These are phyloP conservation scores for Pimpla rufipes DNA, from an alignment of 2,888 invertebrate species.

Conservation along the genomic window DNA sequence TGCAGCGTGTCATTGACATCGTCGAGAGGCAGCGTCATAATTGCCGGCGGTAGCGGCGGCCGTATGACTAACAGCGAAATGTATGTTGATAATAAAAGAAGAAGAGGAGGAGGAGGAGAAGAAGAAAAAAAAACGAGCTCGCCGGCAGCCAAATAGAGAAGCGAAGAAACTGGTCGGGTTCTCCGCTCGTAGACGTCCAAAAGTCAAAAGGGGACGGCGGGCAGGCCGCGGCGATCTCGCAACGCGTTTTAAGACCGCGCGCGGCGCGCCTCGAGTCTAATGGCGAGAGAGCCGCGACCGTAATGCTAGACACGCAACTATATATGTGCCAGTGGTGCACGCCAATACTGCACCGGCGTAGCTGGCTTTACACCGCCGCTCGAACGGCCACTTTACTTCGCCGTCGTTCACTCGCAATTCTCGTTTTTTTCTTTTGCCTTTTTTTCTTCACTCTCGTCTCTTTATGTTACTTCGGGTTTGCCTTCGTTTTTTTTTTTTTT, in stretches of 20 bases:
- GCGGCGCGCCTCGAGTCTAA: too few species aligned
- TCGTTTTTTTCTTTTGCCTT: slow-evolving; percentile 4
- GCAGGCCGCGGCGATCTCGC: slow-evolving; percentile 12
- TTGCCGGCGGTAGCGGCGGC: slow-evolving; percentile 18
- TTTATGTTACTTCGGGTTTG: slow-evolving; percentile 16
- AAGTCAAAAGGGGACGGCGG: slow-evolving; percentile 45
- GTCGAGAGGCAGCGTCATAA: slow-evolving; percentile 48
- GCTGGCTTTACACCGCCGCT: slow-evolving; percentile 41
- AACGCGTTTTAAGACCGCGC: slow-evolving; percentile 38
- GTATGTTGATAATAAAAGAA: slow-evolving; percentile 11
- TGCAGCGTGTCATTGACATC: slow-evolving; percentile 68
- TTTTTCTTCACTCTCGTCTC: slow-evolving; percentile 10
- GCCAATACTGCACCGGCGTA: slow-evolving; percentile 40
- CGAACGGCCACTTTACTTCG: slow-evolving; percentile 50
- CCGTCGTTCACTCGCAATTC: slow-evolving; percentile 28
- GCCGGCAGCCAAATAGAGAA: slow-evolving; percentile 25
- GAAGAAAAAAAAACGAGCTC: too few species aligned
- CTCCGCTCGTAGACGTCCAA: slow-evolving; percentile 46
- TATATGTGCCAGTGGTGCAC: slow-evolving; percentile 17
- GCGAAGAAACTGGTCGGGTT: slow-evolving; percentile 19
- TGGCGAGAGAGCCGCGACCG: slow-evolving; percentile 41
- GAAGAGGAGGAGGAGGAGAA: too few species aligned
- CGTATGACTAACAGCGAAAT: slow-evolving; percentile 17
- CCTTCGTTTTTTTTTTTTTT: slow-evolving; percentile 3
- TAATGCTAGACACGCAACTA: slow-evolving; percentile 48